These are phyloP conservation scores for Neosilurus mollespiculum DNA, from an alignment of 2,797 vertebrate species.

Conservation along the genomic window DNA sequence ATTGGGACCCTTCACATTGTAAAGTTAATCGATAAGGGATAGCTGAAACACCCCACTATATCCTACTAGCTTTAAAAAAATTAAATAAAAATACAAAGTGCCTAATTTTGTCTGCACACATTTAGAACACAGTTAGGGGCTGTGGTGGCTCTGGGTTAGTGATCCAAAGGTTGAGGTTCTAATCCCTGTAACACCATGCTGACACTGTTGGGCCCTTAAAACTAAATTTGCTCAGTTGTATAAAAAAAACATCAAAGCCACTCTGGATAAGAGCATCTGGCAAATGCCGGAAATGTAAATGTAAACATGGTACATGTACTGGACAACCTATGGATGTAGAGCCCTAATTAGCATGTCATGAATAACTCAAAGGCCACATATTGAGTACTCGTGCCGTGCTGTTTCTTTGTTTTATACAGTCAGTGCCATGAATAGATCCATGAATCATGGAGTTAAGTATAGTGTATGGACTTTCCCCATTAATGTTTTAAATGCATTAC, in stretches of 20 bases:
- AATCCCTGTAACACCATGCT: no score
- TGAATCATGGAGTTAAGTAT: conserved; percentile 37
- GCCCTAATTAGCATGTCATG: neutral
- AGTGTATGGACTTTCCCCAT: conserved; percentile 36
- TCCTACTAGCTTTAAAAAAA: conserved; percentile 2
- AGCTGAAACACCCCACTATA: conserved; percentile 48
- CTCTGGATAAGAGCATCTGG: no score
- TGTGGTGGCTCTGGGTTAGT: no score
- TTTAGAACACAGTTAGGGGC: neutral
- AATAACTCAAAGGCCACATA: neutral
- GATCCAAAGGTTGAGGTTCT: no score
- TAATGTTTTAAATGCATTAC: conserved; percentile 38
- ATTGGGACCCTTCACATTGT: conserved; percentile 47
- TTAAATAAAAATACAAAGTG: conserved; percentile 26
- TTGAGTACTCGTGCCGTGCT: neutral
- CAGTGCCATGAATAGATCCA: conserved; percentile 8
- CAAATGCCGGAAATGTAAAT: no score
- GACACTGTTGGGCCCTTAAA: no score
- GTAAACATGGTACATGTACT: neutral
- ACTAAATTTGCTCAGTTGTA: no score
- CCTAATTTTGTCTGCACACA: conserved; percentile 17
- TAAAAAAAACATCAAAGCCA: no score
- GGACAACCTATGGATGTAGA: neutral
- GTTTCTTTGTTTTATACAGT: neutral
- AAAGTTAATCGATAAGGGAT: conserved; percentile 28